Percentiles rank a stretch among this genome's conserved stretches.
Evolutionary conservation across 1,140 invertebrate species (phyloP).

Genomic region (Pollicipes pollicipes): DNA sequence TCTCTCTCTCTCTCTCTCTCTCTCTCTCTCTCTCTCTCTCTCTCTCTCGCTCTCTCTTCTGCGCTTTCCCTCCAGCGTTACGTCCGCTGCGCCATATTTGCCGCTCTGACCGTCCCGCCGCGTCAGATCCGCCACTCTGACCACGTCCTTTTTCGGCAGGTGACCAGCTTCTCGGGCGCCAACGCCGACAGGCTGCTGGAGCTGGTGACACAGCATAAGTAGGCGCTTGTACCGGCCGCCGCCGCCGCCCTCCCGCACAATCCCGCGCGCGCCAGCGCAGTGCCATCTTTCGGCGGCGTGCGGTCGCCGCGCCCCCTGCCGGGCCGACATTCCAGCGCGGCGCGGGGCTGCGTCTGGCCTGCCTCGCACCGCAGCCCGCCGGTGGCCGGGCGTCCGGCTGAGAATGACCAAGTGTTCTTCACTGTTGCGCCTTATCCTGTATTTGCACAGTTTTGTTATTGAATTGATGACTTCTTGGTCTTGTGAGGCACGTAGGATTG

Average conservation of each 20-base stretch:
- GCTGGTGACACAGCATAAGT: constrained; percentile 39
- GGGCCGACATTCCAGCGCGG: not conserved
- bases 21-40: too few relatives aligned
- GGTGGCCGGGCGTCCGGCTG: too few relatives aligned
- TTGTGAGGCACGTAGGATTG: not conserved
- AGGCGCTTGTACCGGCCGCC: constrained; percentile 17
- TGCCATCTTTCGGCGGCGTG: not conserved
- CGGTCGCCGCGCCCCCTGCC: too few relatives aligned
- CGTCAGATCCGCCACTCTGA: not conserved
- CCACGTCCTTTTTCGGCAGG: constrained; percentile 19
- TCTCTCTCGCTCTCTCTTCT: too few relatives aligned
- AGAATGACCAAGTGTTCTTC: not conserved
- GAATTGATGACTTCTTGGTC: not conserved
- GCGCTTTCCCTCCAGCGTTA: too few relatives aligned
- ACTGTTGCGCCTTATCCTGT: not conserved
- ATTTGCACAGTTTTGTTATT: not conserved
- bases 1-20: too few relatives aligned
- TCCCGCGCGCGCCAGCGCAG: not conserved
- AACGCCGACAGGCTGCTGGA: constrained; percentile 51
- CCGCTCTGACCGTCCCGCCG: not conserved
- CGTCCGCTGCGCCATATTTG: too few relatives aligned
- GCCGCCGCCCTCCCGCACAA: not conserved
- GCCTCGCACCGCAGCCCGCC: not conserved
- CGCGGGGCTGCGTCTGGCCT: too few relatives aligned
- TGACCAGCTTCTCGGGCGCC: constrained; percentile 58